phyloP scores from a whole-genome alignment of 2,797 vertebrate species.

The Manis javanica region DNA sequence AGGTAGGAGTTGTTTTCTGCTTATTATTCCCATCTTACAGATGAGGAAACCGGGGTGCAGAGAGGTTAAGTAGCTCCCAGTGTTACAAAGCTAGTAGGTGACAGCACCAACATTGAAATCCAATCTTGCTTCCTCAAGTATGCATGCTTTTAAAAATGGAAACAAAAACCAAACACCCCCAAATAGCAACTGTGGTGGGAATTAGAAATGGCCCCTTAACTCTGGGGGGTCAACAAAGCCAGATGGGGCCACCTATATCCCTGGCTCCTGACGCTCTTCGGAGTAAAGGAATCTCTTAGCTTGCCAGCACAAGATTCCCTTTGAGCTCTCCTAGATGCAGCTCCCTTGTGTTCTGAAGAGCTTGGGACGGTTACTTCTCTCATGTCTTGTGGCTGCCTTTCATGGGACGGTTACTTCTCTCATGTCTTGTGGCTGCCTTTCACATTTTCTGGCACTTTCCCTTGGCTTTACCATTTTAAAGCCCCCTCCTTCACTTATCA shows the following conservation, averaged over 20 bases:
- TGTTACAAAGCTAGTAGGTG: neutral
- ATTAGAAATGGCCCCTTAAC: neutral
- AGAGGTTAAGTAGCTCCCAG: neutral
- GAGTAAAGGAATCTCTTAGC: neutral
- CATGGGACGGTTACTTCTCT: neutral
- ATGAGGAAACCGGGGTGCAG: neutral
- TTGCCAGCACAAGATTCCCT: accelerated
- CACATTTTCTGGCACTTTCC: neutral
- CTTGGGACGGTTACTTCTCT: neutral
- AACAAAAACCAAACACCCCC: neutral
- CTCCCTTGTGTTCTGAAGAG: neutral
- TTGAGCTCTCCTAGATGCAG: neutral
- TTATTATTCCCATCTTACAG: neutral
- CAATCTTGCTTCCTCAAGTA: neutral
- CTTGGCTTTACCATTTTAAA: neutral
- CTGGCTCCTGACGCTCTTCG: accelerated
- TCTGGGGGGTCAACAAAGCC: neutral
- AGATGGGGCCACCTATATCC: neutral
- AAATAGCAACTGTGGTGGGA: neutral
- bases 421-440: neutral
- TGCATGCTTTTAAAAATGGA: neutral
- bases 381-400: too few relatives aligned
- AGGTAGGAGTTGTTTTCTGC: neutral
- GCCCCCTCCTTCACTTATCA: too few relatives aligned
- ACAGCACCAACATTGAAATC: neutral